Evolutionary conservation across 2,888 invertebrate species (phyloP).

Genomic region (Leucophora obtusa): DNA sequence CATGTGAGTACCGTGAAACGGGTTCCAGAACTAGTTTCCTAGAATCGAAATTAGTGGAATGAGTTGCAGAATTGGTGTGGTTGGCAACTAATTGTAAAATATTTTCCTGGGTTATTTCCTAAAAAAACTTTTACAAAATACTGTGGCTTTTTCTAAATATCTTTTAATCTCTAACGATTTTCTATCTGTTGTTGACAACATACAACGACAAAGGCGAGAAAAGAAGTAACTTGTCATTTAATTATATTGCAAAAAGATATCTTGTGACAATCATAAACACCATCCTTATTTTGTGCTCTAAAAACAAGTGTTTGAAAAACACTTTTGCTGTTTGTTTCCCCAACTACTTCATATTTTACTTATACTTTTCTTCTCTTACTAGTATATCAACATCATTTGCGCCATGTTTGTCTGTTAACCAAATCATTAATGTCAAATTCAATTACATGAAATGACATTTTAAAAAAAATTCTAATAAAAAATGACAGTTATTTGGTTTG

Average conservation of each 20-base stretch:
- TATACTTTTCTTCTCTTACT: background rate
- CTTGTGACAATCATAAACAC: constrained; percentile 12
- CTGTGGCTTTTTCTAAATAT: too few relatives aligned
- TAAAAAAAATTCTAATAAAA: constrained; percentile 22
- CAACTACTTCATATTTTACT: background rate
- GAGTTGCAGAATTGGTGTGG: too few relatives aligned
- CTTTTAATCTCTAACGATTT: constrained; percentile 1
- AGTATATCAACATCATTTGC: constrained; percentile 12
- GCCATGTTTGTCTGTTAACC: constrained; percentile 22
- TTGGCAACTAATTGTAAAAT: too few relatives aligned
- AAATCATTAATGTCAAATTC: constrained; percentile 46
- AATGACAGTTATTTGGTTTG: constrained; percentile 26
- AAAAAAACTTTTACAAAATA: too few relatives aligned
- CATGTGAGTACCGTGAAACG: too few relatives aligned
- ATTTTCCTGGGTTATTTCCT: too few relatives aligned
- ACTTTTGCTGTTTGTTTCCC: constrained; percentile 10
- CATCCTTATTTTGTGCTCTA: constrained; percentile 18
- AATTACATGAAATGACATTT: constrained; percentile 34
- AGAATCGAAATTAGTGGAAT: too few relatives aligned
- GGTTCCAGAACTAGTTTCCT: too few relatives aligned
- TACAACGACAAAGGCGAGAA: background rate
- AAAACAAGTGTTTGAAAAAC: constrained; percentile 36
- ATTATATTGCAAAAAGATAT: background rate
- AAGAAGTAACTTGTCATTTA: constrained; percentile 15
- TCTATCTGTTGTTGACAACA: background rate